Base-by-base conservation (phyloP, 2,113 vertebrate species). In the Alaudala cheleensis region DNA sequence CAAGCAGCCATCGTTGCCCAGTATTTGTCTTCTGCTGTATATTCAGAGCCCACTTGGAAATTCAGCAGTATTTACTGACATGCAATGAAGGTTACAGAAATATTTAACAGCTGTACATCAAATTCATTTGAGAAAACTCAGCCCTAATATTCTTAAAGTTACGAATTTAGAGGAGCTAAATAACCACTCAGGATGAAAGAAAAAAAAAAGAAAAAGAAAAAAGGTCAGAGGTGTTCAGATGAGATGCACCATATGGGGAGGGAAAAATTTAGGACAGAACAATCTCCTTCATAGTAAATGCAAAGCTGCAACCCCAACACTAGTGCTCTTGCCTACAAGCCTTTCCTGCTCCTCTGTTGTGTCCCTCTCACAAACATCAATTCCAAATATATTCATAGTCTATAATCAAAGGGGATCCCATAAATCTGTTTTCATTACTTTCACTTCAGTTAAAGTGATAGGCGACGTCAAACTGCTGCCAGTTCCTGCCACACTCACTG, bases 361-460 rank as follows among this genome's bases (percentile, higher is more conserved):
- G 66, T 78, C 72, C 81, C 60, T 66, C 76, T 61, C 81, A 40
- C 79, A 93, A 92, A 94, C 97, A 97, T 88, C 79, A 88, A 86
- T 90, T 80, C 81, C 92, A 93, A 95, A 94, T 86, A 95, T 81
- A 93, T 94, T 96, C 95, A 94, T 93, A 92, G 90, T 84, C 91
- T 92, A 88, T 96, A 95, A 96, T 96, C 92, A 96, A 97, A 97
- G 90, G 92, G 92, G 95, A 96, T 96, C 91, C 93, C 88, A 95
- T 96, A 97, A 97, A 97, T 98, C 97, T 93, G 95, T 97, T 97
- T 94, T 95, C 95, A 97, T 98, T 97, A 97, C 96, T 98, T 98
- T 96, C 97, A 96, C 97, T 97, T 92, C 95, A 97, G 96, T 96
- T 96, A 93, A 95, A 97, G 95, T 91, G 96, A 97, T 95, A 96